Evolutionary conservation across 2,888 invertebrate species (phyloP).

Genomic region (Melipona bicolor): DNA sequence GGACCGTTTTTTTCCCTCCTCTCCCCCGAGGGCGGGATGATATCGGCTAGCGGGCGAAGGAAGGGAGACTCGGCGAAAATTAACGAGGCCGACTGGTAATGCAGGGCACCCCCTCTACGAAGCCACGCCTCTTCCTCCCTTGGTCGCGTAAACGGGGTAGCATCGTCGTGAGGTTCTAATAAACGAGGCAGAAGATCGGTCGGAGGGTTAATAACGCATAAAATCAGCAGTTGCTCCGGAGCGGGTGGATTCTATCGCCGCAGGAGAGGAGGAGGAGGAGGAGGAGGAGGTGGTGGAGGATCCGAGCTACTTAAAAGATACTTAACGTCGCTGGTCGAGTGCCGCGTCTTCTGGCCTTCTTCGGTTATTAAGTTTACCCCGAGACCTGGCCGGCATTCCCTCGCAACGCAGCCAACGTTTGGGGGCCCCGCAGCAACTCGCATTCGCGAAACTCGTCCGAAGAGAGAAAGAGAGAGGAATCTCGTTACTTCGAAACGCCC

Average conservation of each 20-base stretch:
- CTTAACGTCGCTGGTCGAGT: too few species aligned
- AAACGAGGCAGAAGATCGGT: slow-evolving; percentile 32
- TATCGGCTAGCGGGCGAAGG: neutral
- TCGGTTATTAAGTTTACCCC: slow-evolving; percentile 51
- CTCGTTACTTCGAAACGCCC: slow-evolving; percentile 70
- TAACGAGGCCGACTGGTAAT: neutral
- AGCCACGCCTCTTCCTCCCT: neutral
- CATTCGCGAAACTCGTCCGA: slow-evolving; percentile 58
- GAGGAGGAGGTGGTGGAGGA: too few species aligned
- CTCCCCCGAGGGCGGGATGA: too few species aligned
- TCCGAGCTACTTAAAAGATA: too few species aligned
- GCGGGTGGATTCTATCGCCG: slow-evolving; percentile 14
- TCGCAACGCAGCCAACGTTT: slow-evolving; percentile 15
- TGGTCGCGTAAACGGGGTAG: slow-evolving; percentile 3
- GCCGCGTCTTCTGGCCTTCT: slow-evolving; percentile 13
- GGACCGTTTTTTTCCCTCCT: rapidly evolving
- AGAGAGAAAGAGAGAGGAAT: slow-evolving; percentile 50
- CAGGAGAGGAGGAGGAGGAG: slow-evolving; percentile 1
- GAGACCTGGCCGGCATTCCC: slow-evolving; percentile 18
- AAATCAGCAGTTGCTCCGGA: slow-evolving; percentile 33
- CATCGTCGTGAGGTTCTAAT: neutral
- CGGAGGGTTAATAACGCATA: slow-evolving; percentile 50
- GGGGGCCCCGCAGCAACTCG: too few species aligned
- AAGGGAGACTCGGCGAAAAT: neutral
- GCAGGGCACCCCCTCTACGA: neutral